These are phyloP conservation scores for Charadrius vociferus DNA, from an alignment of 2,113 vertebrate species.

Conservation along the genomic window DNA sequence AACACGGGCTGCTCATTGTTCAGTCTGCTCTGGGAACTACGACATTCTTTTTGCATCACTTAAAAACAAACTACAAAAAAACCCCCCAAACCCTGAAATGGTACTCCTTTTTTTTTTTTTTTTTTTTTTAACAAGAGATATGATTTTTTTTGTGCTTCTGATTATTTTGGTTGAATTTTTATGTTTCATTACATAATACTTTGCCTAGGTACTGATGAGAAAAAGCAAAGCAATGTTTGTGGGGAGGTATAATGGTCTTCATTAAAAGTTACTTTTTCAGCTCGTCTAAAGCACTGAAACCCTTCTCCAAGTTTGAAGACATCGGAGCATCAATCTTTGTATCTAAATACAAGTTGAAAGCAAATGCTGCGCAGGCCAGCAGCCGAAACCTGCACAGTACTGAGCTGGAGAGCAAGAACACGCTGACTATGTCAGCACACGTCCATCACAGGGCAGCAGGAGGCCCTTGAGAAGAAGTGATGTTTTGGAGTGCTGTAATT, in stretches of 20 bases:
- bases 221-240: background rate
- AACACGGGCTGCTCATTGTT: background rate
- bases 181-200: background rate
- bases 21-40: background rate
- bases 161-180: background rate
- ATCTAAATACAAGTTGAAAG: background rate
- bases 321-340: background rate
- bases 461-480: background rate
- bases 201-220: background rate
- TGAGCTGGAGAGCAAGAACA: background rate
- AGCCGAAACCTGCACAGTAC: background rate
- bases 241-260: background rate
- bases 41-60: rapidly evolving
- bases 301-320: background rate
- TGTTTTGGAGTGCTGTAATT: background rate
- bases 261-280: background rate
- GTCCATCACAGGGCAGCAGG: background rate
- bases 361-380: background rate
- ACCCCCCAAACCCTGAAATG: rapidly evolving
- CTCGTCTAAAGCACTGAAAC: background rate
- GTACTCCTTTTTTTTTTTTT: too few species aligned
- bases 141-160: background rate
- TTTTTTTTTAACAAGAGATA: too few species aligned
- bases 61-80: background rate
- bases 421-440: background rate